Base-by-base conservation (phyloP, 2,113 vertebrate genomes). In the Apeltes quadracus region DNA sequence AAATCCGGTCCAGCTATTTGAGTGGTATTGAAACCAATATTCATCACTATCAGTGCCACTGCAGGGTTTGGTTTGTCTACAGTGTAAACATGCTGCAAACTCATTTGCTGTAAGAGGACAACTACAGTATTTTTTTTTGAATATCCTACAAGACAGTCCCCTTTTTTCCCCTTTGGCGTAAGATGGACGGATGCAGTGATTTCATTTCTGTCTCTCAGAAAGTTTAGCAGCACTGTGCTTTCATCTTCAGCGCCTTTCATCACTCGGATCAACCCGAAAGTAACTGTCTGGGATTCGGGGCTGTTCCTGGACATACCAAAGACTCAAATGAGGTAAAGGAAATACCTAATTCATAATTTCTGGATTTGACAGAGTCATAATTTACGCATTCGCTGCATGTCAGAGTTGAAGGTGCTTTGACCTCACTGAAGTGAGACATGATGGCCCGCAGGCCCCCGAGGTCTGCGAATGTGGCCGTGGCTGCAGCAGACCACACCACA, bases 351-450 rank as follows among this genome's bases (percentile, higher is more conserved):
- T 81, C 72, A 83, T 84, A 78, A 71, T 84, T 86, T 83, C 50
- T 68, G 43, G 10, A 68, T 77, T 72, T 79, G 79, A 81, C 83
- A 87, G 77, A 39, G 75, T 81, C 79, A 84, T 88, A 84, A 89
- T 88, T 89, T 82, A 66, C 84, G 85, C 64, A 75, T 87, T 77
- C 84, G 1, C 64, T 73, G 78, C 34, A 85, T 79, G 85, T 90
- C 79, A 85, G 67, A 75, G 82, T 81, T 85, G 67, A 83, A 84
- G 79, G 79, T 34, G 53, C 59, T 76, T 74, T 89, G 90, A 92
- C 89, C 87, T 82, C 43, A 66, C 48, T 14, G 82, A 91, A 68
- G 90, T 92, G 91, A 89, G 86, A 88, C 63, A 10, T 90, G 90
- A 92, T 75, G 84, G 77, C 71, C 83, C 22, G 4, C 91, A 92